Conservation (phyloP, 2,888 invertebrate genomes). For the Mesodorylaimus sp. region DNA sequence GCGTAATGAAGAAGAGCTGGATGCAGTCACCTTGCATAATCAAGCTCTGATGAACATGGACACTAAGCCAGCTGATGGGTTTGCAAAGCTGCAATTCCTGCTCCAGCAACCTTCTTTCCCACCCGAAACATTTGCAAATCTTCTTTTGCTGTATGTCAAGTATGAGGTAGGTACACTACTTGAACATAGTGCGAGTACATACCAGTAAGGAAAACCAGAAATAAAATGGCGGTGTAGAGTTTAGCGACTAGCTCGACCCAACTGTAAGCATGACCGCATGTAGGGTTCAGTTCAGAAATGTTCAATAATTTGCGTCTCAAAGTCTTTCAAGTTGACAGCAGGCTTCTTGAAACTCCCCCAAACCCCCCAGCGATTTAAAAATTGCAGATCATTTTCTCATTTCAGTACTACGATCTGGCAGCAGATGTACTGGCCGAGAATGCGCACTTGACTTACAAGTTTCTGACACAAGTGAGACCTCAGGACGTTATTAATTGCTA, state of each 20-base stretch:
- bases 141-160: constrained; percentile 80
- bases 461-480: constrained; percentile 55
- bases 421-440: constrained; percentile 95
- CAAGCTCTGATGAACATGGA: constrained; percentile 81
- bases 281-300: too few species aligned
- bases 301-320: too few species aligned
- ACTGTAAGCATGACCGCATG: too few species aligned
- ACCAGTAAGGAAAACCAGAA: too few species aligned
- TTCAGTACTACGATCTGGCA: constrained; percentile 70
- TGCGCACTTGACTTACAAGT: constrained; percentile 83
- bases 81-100: constrained; percentile 79
- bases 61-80: constrained; percentile 64
- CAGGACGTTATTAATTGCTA: neutral
- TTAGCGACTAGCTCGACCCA: too few species aligned
- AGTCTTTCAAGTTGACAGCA: too few species aligned
- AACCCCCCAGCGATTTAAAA: too few species aligned
- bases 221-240: too few species aligned
- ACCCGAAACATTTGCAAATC: constrained; percentile 87
- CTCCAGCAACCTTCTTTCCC: constrained; percentile 89
- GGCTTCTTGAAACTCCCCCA: too few species aligned
- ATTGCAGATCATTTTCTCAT: constrained; percentile 9
- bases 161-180: constrained; percentile 49
- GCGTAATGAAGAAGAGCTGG: constrained; percentile 81
- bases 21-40: constrained; percentile 91
- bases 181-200: too few species aligned